Conservation (phyloP, 2,797 vertebrate genomes). For the Helostoma temminkii region DNA sequence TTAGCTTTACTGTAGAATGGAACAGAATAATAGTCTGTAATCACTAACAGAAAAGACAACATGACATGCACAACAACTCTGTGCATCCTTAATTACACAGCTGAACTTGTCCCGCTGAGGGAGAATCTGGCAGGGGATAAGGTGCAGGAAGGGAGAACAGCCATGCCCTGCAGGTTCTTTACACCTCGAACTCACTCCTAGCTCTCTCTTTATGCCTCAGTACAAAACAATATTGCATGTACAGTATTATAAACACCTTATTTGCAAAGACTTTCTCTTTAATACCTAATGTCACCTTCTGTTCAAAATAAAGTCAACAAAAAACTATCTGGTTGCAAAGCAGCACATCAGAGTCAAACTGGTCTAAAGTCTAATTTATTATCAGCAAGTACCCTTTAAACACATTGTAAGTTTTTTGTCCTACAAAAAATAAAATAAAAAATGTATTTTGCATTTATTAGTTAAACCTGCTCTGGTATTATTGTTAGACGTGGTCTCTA, state of each 20-base stretch:
- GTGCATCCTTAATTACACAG: conserved; percentile 5
- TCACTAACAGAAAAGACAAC: not conserved
- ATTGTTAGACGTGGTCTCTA: too few species aligned
- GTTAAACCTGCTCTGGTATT: too few species aligned
- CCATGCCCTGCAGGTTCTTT: conserved; percentile 32
- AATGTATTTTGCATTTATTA: too few species aligned
- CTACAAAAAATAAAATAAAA: too few species aligned
- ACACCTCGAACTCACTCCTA: conserved; percentile 6
- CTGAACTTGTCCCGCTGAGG: conserved; percentile 1
- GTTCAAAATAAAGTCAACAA: not conserved
- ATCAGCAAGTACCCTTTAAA: too few species aligned
- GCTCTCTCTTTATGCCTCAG: conserved; percentile 6
- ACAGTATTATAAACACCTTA: conserved; percentile 23
- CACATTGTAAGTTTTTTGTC: too few species aligned
- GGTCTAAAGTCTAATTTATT: too few species aligned
- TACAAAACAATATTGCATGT: conserved; percentile 16
- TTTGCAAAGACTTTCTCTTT: not conserved
- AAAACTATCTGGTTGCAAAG: too few species aligned
- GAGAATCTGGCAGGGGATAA: conserved; percentile 10
- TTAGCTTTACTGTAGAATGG: not conserved
- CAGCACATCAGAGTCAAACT: not conserved
- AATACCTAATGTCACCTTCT: not conserved
- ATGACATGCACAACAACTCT: not conserved
- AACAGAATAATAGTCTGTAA: not conserved
- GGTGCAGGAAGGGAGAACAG: conserved; percentile 10